These are phyloP conservation scores for Ormyrus pomaceus DNA, from an alignment of 2,888 invertebrate genomes.

Conservation along the genomic window DNA sequence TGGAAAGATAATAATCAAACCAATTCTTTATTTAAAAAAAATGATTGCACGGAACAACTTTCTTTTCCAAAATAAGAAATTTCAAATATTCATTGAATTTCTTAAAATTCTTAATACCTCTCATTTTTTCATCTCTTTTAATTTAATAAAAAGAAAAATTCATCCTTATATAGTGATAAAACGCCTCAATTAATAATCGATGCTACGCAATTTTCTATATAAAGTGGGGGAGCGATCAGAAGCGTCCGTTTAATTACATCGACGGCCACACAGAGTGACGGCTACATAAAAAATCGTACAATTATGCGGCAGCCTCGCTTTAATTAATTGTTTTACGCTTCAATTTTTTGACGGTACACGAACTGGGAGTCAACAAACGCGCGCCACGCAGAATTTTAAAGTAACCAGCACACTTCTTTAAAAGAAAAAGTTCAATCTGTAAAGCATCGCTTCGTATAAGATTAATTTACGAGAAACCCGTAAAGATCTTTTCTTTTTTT, in stretches of 20 bases:
- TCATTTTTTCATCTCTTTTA: no score
- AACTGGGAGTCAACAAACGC: neutral
- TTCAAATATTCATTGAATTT: no score
- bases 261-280: conserved; percentile 31
- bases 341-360: neutral
- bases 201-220: neutral
- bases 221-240: neutral
- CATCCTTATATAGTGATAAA: neutral
- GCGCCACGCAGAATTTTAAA: neutral
- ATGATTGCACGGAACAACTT: no score
- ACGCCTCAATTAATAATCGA: conserved; percentile 20
- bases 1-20: no score
- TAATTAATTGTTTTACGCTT: conserved; percentile 17
- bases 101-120: no score
- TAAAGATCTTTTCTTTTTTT: no score
- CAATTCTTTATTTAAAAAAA: no score
- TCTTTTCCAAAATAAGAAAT: no score
- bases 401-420: no score
- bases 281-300: conserved; percentile 60
- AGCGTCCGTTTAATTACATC: conserved; percentile 23
- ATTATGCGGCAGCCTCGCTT: conserved; percentile 57
- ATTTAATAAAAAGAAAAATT: neutral
- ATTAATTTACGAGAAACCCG: no score
- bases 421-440: no score
- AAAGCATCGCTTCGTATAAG: no score